Percentiles rank a stretch among this genome's conserved stretches.
phyloP scores from a whole-genome alignment of 1,140 invertebrate genomes.

The Pseudomyrmex concolor region DNA sequence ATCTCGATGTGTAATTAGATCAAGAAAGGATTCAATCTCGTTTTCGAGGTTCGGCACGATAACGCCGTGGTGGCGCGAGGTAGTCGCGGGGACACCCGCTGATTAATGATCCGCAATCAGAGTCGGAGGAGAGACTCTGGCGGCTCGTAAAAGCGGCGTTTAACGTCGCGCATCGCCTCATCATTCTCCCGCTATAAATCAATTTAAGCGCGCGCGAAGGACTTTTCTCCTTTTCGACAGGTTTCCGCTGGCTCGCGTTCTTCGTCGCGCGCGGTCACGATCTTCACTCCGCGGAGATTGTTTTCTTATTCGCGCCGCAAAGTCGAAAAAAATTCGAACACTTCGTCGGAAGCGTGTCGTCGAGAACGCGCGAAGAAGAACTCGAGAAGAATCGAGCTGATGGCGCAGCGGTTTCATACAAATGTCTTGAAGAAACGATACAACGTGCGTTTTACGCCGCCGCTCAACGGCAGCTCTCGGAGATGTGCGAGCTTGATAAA shows the following conservation, averaged over 20 bases:
- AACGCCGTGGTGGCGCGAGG: slow-evolving; percentile 63
- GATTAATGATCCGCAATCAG: slow-evolving; percentile 80
- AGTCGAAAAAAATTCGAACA: too few relatives aligned
- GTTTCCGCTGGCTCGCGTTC: neutral
- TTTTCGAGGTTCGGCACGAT: slow-evolving; percentile 18
- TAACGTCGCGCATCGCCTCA: slow-evolving; percentile 78
- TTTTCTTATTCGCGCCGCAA: too few relatives aligned
- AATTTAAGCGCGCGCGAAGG: slow-evolving; percentile 65
- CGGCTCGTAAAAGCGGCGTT: slow-evolving; percentile 77
- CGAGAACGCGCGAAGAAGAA: too few relatives aligned
- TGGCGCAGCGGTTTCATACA: too few relatives aligned
- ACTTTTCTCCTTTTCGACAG: slow-evolving; percentile 43
- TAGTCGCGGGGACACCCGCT: slow-evolving; percentile 62
- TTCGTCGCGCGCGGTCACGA: too few relatives aligned
- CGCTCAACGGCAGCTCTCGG: too few relatives aligned
- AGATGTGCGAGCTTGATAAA: too few relatives aligned
- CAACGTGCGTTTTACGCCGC: too few relatives aligned
- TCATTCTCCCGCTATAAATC: slow-evolving; percentile 80
- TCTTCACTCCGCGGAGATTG: too few relatives aligned
- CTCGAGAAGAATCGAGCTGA: too few relatives aligned
- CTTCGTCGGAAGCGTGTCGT: too few relatives aligned
- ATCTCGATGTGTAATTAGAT: slow-evolving; percentile 56
- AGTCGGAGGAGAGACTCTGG: slow-evolving; percentile 71
- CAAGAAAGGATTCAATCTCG: slow-evolving; percentile 67
- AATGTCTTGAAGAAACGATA: too few relatives aligned